A percentile compares a stretch with the other conserved stretches of the same genome.
Evolutionary conservation across 2,797 vertebrate species (phyloP).

Genomic region (Acanthiza pusilla): DNA sequence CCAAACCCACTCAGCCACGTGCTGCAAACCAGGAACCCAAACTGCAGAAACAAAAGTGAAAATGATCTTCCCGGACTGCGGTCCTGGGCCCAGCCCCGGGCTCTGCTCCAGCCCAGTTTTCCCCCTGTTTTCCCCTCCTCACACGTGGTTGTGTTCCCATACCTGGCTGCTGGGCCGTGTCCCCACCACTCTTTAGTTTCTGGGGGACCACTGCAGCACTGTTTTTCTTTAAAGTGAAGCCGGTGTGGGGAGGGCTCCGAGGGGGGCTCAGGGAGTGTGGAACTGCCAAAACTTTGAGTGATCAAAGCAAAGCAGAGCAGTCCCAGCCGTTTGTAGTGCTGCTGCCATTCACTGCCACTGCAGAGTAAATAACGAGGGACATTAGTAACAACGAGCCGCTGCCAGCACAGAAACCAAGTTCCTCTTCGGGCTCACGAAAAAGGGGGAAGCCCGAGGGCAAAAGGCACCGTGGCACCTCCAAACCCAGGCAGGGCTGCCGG

Average conservation of each 20-base stretch:
- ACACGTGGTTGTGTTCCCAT: accelerated
- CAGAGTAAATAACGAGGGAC: slow-evolving; percentile 19
- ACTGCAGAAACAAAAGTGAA: slow-evolving; percentile 7
- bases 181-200: accelerated
- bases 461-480: neutral
- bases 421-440: neutral
- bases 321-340: neutral
- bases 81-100: neutral
- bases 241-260: accelerated
- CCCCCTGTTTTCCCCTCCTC: neutral
- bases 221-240: neutral
- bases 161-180: neutral
- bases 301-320: neutral
- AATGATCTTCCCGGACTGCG: neutral
- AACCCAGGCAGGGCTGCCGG: neutral
- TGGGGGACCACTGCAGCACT: accelerated
- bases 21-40: neutral
- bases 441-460: neutral
- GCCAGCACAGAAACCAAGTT: neutral
- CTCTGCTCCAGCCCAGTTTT: neutral
- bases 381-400: slow-evolving; percentile 21
- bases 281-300: neutral
- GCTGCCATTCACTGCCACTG: neutral
- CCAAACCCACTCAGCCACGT: accelerated
- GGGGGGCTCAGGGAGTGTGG: accelerated